A percentile compares a stretch with the other conserved stretches of the same genome.
phyloP scores from a whole-genome alignment of 2,888 invertebrate species.

The Geophilus truncorum region DNA sequence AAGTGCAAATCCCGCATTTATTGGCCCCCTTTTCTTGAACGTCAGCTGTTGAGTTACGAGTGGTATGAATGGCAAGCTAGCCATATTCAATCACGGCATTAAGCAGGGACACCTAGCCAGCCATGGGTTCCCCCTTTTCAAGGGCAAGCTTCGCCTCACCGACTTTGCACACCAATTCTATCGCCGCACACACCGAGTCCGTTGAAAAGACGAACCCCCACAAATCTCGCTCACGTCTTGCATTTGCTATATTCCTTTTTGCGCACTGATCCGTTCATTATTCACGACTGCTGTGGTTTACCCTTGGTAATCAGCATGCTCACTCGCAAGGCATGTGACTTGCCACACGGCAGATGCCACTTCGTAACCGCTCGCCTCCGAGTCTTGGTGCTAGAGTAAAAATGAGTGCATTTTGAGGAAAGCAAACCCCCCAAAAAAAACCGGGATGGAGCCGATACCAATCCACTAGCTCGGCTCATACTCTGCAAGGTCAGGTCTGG shows the following conservation, averaged over 20 bases:
- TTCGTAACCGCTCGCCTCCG: not conserved
- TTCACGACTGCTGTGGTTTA: slow-evolving; percentile 14
- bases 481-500: slow-evolving; percentile 31
- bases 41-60: slow-evolving; percentile 25
- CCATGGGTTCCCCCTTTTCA: slow-evolving; percentile 1
- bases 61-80: slow-evolving; percentile 3
- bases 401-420: not conserved
- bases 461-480: slow-evolving; percentile 8
- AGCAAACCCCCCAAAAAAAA: not conserved
- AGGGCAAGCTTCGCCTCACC: slow-evolving; percentile 23
- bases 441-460: not conserved
- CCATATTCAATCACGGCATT: slow-evolving; percentile 19
- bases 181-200: not conserved
- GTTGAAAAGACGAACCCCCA: not conserved
- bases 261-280: slow-evolving; percentile 1
- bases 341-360: not conserved
- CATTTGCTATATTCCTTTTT: slow-evolving; percentile 8
- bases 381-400: not conserved
- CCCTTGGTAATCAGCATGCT: not conserved
- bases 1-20: slow-evolving; percentile 24
- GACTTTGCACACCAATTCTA: slow-evolving; percentile 15
- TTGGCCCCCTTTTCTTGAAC: slow-evolving; percentile 10
- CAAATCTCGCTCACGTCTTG: slow-evolving; percentile 1
- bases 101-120: not conserved
- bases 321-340: not conserved